These are phyloP conservation scores for Scrobipalpa costella DNA, from an alignment of 2,888 invertebrate species.

Conservation along the genomic window DNA sequence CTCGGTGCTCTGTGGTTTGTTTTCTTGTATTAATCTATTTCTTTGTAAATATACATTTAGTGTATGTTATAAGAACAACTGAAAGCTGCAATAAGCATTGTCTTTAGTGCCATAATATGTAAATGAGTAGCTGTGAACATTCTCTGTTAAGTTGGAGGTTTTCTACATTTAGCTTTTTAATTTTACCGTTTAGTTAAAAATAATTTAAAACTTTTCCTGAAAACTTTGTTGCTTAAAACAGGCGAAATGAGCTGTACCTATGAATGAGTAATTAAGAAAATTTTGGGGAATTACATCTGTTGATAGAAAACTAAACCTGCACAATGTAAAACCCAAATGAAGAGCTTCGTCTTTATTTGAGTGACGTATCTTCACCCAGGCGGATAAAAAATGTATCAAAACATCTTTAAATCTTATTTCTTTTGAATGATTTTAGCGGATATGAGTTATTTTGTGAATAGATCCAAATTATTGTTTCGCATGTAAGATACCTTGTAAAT, in stretches of 20 bases:
- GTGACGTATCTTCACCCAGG: no score
- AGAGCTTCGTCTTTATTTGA: no score
- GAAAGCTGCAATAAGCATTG: not conserved
- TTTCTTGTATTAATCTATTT: not conserved
- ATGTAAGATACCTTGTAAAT: conserved; percentile 11
- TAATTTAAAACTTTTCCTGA: not conserved
- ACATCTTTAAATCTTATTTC: no score
- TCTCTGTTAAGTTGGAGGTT: conserved; percentile 7
- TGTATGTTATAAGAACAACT: not conserved
- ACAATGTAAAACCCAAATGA: no score
- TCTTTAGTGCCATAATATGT: not conserved
- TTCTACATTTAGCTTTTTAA: not conserved
- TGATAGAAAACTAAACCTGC: no score
- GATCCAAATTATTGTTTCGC: not conserved
- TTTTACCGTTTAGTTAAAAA: no score
- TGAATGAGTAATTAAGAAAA: no score
- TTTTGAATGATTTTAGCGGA: not conserved
- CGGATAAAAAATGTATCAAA: no score
- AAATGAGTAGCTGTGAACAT: not conserved
- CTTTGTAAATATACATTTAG: no score
- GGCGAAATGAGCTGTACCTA: no score
- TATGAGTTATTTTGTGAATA: not conserved
- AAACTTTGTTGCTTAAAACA: no score
- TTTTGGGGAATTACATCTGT: no score
- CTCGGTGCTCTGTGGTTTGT: not conserved